phyloP scores from a whole-genome alignment of 2,888 invertebrate genomes.

The Penaeus monodon region DNA sequence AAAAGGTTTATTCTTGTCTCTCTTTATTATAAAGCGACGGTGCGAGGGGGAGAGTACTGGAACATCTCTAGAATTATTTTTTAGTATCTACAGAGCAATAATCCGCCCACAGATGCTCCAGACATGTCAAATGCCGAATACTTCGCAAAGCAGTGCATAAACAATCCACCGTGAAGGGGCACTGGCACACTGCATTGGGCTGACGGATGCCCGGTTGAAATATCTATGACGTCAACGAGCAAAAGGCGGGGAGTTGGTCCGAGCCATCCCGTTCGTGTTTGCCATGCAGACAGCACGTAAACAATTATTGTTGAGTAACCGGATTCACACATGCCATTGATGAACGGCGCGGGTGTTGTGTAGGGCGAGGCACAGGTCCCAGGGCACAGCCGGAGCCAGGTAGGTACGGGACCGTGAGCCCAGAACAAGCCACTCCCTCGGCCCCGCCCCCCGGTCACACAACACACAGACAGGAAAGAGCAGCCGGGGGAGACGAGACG shows the following conservation, averaged over 20 bases:
- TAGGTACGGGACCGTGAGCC: constrained; percentile 36
- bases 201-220: not conserved
- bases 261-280: constrained; percentile 46
- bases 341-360: constrained; percentile 47
- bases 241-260: constrained; percentile 11
- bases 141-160: constrained; percentile 30
- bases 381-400: constrained; percentile 20
- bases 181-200: not conserved
- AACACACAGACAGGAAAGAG: constrained; percentile 7
- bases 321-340: constrained; percentile 53
- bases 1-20: too few species aligned
- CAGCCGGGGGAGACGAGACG: too few species aligned
- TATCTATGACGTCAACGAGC: constrained; percentile 26
- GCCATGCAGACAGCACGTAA: constrained; percentile 52
- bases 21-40: too few species aligned
- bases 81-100: too few species aligned
- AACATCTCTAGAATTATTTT: too few species aligned
- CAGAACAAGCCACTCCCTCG: constrained; percentile 3
- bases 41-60: too few species aligned
- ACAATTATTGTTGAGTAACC: constrained; percentile 49
- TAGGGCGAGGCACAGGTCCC: constrained; percentile 14
- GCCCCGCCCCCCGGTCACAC: not conserved
- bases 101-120: too few species aligned
- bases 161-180: constrained; percentile 36
- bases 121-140: too few species aligned